Conservation (phyloP, 2,888 invertebrate species). For the Ennomos quercinarius region DNA sequence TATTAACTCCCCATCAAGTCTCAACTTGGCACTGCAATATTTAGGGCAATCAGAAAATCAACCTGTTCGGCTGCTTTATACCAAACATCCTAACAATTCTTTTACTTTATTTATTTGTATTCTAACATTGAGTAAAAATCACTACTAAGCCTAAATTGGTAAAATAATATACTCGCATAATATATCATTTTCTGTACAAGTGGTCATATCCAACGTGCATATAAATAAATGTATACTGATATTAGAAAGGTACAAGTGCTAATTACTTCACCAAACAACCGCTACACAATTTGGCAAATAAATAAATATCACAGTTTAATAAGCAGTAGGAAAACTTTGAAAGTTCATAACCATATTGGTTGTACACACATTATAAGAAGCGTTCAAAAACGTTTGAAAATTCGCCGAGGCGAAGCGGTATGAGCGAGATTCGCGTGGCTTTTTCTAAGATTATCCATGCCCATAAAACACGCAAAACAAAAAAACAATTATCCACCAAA, state of each 20-base stretch:
- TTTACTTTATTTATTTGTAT: slow-evolving; percentile 18
- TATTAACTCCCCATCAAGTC: slow-evolving; percentile 27
- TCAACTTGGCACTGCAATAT: slow-evolving; percentile 62
- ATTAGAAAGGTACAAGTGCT: slow-evolving; percentile 42
- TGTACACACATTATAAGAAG: too few species aligned
- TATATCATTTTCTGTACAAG: slow-evolving; percentile 21
- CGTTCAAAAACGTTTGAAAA: too few species aligned
- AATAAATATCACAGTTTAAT: slow-evolving; percentile 33
- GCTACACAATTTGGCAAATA: slow-evolving; percentile 40
- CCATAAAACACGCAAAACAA: too few species aligned
- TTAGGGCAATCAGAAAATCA: slow-evolving; percentile 43
- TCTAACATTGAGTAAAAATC: slow-evolving; percentile 22
- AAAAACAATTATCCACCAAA: too few species aligned
- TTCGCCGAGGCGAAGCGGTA: too few species aligned
- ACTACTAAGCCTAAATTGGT: slow-evolving; percentile 17
- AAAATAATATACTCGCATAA: slow-evolving; percentile 17
- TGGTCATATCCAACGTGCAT: slow-evolving; percentile 31
- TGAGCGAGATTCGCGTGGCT: too few species aligned
- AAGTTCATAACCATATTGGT: too few species aligned
- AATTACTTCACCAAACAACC: slow-evolving; percentile 33
- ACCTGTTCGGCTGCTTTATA: slow-evolving; percentile 18
- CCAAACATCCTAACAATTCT: slow-evolving; percentile 31
- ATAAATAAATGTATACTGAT: slow-evolving; percentile 37
- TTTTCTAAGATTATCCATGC: too few species aligned
- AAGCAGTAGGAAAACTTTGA: slow-evolving; percentile 16